A percentile compares a stretch with the other conserved stretches of the same genome.
Evolutionary conservation across 2,797 vertebrate species (phyloP).

Genomic region (Zenarchopterus dispar): DNA sequence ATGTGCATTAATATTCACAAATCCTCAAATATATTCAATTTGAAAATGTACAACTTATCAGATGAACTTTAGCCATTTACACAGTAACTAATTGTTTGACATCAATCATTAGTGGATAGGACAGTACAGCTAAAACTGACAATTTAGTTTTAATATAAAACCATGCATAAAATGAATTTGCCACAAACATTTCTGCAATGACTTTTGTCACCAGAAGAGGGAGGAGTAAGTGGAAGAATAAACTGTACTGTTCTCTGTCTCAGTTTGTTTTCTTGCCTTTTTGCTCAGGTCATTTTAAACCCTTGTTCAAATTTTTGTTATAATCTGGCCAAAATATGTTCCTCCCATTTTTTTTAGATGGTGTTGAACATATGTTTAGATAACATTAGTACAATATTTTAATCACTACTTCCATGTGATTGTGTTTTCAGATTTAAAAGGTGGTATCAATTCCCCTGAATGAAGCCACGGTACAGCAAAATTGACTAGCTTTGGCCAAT

Average conservation of each 20-base stretch:
- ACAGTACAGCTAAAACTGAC: background rate
- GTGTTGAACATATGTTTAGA: too few relatives aligned
- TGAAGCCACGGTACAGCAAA: too few relatives aligned
- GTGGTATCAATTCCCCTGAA: too few relatives aligned
- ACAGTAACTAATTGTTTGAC: background rate
- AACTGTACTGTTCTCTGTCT: background rate
- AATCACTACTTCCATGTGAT: background rate
- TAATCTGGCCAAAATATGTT: background rate
- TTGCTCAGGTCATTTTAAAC: background rate
- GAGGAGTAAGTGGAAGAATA: slow-evolving; percentile 32
- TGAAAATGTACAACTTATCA: background rate
- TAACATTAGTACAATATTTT: too few relatives aligned
- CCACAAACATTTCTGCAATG: slow-evolving; percentile 28
- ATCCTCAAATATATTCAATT: background rate
- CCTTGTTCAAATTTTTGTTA: background rate
- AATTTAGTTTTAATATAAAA: slow-evolving; percentile 2
- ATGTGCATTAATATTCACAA: background rate
- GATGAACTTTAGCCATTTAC: background rate
- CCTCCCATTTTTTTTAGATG: background rate
- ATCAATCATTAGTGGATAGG: too few relatives aligned
- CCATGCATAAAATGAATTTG: background rate
- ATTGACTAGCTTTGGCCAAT: too few relatives aligned
- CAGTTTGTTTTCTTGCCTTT: slow-evolving; percentile 12
- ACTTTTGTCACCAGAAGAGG: slow-evolving; percentile 66
- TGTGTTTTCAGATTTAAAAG: background rate